phyloP scores from a whole-genome alignment of 2,888 invertebrate genomes.

The Phortica magna region DNA sequence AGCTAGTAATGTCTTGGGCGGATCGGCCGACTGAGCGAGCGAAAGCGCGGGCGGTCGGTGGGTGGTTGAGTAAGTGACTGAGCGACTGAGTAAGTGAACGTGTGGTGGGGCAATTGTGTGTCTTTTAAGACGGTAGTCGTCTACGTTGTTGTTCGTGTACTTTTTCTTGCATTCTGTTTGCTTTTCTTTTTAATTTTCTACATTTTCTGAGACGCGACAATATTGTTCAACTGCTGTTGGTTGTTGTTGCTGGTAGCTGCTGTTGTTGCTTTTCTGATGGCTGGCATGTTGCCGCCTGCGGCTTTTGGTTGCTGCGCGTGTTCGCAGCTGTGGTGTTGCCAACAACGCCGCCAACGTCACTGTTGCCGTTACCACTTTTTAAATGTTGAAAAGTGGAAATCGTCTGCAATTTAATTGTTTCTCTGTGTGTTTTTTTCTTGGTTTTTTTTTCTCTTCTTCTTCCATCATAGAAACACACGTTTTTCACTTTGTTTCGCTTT shows the following conservation, averaged over 20 bases:
- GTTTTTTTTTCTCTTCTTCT: constrained; percentile 20
- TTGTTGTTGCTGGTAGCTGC: not conserved
- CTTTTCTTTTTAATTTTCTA: constrained; percentile 27
- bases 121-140: constrained; percentile 32
- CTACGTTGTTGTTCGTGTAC: constrained; percentile 40
- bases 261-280: too few relatives aligned
- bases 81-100: constrained; percentile 69
- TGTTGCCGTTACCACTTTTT: constrained; percentile 26
- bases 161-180: constrained; percentile 20
- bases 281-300: constrained; percentile 29
- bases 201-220: not conserved
- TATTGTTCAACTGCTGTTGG: not conserved
- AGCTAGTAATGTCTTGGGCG: not conserved
- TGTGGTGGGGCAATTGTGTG: constrained; percentile 50
- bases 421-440: constrained; percentile 37
- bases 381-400: constrained; percentile 47
- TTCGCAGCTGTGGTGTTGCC: constrained; percentile 43
- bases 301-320: constrained; percentile 34
- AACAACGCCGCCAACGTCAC: constrained; percentile 48
- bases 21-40: constrained; percentile 41
- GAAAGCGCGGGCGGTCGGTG: constrained; percentile 26
- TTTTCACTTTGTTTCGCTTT: constrained; percentile 25
- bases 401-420: constrained; percentile 47
- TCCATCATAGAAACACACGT: constrained; percentile 8
- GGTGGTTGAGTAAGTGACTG: constrained; percentile 38